Conservation (phyloP, 2,888 invertebrate genomes). For the Psylliodes chrysocephalus region DNA sequence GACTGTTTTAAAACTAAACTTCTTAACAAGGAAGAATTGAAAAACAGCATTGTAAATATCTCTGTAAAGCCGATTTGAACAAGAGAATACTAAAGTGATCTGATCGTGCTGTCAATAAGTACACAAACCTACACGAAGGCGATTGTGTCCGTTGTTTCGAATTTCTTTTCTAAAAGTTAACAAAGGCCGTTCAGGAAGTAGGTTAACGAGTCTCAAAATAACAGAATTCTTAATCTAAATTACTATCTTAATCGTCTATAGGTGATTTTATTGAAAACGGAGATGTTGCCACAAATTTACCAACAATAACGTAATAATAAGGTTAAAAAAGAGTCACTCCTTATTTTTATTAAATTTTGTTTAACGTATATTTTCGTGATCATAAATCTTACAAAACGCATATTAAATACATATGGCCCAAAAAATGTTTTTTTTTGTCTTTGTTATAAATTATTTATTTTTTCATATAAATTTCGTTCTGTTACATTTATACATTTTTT, state of each 20-base stretch:
- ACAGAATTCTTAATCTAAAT: constrained; percentile 6
- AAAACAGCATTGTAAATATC: neutral
- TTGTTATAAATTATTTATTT: no score
- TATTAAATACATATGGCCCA: no score
- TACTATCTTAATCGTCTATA: constrained; percentile 6
- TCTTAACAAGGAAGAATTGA: neutral
- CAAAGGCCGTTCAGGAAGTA: constrained; percentile 5
- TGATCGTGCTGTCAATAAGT: constrained; percentile 4
- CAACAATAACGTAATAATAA: neutral
- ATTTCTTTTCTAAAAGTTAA: constrained; percentile 8
- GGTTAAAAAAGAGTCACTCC: neutral
- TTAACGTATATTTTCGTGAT: no score
- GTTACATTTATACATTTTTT: no score
- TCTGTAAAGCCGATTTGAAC: constrained; percentile 2
- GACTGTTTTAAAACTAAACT: constrained; percentile 1
- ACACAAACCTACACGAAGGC: constrained; percentile 6
- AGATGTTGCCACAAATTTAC: neutral
- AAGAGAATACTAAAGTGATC: constrained; percentile 5
- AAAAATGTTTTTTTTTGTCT: no score
- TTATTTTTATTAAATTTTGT: no score
- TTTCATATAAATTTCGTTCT: no score
- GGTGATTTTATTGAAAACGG: neutral
- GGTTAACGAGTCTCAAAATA: constrained; percentile 11
- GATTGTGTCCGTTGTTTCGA: constrained; percentile 13
- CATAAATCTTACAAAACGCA: no score